Percentiles rank a stretch among this genome's conserved stretches.
Conservation (phyloP, 2,113 vertebrate species). For the Vulpes ferrilata region DNA sequence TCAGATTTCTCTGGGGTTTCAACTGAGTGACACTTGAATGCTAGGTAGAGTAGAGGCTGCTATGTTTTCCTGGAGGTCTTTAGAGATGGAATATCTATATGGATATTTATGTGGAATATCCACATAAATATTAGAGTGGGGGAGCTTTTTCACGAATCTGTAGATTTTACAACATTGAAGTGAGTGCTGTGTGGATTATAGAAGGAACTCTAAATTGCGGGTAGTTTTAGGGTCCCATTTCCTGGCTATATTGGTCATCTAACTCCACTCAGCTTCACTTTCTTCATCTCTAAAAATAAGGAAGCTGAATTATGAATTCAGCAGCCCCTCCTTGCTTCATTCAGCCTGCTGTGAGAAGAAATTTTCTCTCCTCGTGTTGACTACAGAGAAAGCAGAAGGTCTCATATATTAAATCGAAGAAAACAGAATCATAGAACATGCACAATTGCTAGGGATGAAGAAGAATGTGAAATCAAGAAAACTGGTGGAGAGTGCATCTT, state of each 20-base stretch:
- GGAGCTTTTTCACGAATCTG: background rate
- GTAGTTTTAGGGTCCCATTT: background rate
- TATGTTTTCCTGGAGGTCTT: background rate
- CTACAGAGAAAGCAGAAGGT: background rate
- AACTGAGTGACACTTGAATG: background rate
- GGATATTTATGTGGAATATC: background rate
- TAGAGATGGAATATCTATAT: background rate
- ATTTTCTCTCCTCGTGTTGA: background rate
- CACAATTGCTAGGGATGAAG: too few species aligned
- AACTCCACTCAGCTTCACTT: background rate
- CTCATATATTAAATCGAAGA: background rate
- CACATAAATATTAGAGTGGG: background rate
- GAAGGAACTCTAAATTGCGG: background rate
- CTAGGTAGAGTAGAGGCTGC: background rate
- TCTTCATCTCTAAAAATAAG: background rate
- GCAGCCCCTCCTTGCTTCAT: background rate
- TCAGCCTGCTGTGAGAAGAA: background rate
- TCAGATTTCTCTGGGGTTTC: background rate
- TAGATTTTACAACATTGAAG: background rate
- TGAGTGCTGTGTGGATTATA: background rate
- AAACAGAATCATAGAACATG: background rate
- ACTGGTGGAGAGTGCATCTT: rapidly evolving
- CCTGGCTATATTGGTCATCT: background rate
- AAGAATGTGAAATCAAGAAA: background rate
- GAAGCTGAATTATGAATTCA: background rate